Evolutionary conservation across 2,888 invertebrate species (phyloP), one percentile per base, ranked within the genome.

Genomic region (Pterobdella sp.): DNA sequence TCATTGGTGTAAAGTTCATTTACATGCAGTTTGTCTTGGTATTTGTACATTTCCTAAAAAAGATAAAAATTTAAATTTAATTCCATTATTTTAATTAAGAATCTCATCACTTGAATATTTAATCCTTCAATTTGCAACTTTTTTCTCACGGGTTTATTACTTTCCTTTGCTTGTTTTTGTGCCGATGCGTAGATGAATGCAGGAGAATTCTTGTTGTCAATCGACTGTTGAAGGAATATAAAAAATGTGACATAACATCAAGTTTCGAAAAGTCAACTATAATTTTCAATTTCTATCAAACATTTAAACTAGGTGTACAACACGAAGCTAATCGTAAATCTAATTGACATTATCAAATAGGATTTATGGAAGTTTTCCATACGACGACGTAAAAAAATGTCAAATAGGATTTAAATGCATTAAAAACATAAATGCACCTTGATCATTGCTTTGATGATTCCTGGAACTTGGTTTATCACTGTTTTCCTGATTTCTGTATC

Each of bases 81-180:
- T 42, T 42, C 32, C 18, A 66, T 34, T 3, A 66, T 31, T 10
- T 14, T 31, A 22, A 34, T 14, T 3, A 66, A 66, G 32, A 42
- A 42, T 14, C 18, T 14, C 42, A 42, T 42, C 42, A 88, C 89
- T 69, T 88, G 85, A 73, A 97, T 89, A 81, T 97, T 97, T 69
- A 96, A 90, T 1, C 97, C 98, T 81, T 98, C 97, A 0, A 97
- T 97, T 84, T 92, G 92, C 0, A 98, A 86, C 76, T 89, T 73
- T 49, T 68, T 63, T n/a, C 68, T 87, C 49, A 56, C 36, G 32
- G 29, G 36, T 7, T 36, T 56, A 32, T 32, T 36, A 49, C 60
- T 29, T 22, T 52, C 52, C 31, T 34, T 34, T 36, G 49, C 49
- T 36, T 31, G 22, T 35, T 36, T 2, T 66, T 34, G 18, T 3